Conservation (phyloP, 2,888 invertebrate genomes). For the Tiliacea citrago region DNA sequence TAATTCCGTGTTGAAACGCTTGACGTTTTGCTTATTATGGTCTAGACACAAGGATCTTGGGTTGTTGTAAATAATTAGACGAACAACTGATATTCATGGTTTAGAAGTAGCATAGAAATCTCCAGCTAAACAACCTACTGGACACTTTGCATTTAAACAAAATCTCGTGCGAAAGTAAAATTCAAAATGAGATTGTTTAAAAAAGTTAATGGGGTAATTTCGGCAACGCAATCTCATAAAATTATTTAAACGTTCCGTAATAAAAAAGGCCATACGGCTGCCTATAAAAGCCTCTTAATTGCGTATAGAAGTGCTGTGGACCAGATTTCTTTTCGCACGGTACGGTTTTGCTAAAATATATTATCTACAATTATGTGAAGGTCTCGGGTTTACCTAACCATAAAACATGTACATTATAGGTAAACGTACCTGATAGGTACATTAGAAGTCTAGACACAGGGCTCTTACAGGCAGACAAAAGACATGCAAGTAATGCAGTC, state of each 20-base stretch:
- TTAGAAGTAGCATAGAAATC: background rate
- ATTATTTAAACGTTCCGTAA: conserved; percentile 88
- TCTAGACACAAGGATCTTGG: too few relatives aligned
- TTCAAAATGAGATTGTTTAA: conserved; percentile 80
- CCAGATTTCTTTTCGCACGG: conserved; percentile 63
- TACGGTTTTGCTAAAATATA: conserved; percentile 38
- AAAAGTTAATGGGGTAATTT: conserved; percentile 86
- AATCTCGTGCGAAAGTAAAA: conserved; percentile 72
- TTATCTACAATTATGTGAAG: conserved; percentile 23
- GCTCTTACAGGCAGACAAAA: conserved; percentile 2
- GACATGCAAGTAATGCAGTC: conserved; percentile 5
- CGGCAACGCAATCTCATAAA: conserved; percentile 86
- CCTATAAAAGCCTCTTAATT: conserved; percentile 85
- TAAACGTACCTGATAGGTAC: background rate
- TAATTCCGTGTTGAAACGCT: background rate
- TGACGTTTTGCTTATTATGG: background rate
- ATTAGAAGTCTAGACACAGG: conserved; percentile 19
- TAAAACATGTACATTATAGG: background rate
- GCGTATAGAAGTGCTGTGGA: conserved; percentile 71
- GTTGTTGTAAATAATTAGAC: background rate
- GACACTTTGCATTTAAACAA: conserved; percentile 57
- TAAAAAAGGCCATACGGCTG: conserved; percentile 84
- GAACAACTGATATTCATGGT: background rate
- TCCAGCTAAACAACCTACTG: conserved; percentile 1
- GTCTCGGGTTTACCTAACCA: background rate